phyloP scores from a whole-genome alignment of 1,140 invertebrate genomes.

The Drosophila tropicalis region DNA sequence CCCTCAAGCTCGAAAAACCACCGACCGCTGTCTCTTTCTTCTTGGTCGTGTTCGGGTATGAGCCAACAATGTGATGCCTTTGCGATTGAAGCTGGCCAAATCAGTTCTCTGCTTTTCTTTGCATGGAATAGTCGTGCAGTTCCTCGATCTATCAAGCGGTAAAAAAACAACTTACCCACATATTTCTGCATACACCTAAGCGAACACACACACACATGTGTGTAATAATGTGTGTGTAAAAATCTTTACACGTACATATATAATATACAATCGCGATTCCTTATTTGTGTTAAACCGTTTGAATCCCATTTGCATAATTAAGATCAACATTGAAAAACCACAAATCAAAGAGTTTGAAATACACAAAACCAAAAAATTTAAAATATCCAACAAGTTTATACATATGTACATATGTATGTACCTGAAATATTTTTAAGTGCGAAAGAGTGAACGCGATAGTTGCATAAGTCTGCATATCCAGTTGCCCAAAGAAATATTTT shows the following conservation, averaged over 20 bases:
- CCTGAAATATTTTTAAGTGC: neutral
- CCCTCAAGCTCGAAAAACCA: constrained; percentile 17
- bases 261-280: neutral
- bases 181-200: neutral
- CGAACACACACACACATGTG: neutral
- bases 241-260: neutral
- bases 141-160: constrained; percentile 22
- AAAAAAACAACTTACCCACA: neutral
- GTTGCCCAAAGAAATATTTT: constrained; percentile 16
- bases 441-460: neutral
- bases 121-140: constrained; percentile 46
- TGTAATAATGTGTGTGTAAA: constrained; percentile 1
- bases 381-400: neutral
- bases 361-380: neutral
- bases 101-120: constrained; percentile 67
- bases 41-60: constrained; percentile 7
- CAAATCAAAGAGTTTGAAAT: neutral
- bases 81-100: constrained; percentile 38
- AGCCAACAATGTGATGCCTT: constrained; percentile 50
- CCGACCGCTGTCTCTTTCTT: constrained; percentile 17
- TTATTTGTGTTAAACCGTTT: neutral
- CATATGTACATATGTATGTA: neutral
- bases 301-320: constrained; percentile 4
- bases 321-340: neutral
- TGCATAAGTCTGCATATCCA: constrained; percentile 14